Base-by-base conservation (phyloP, 1,140 invertebrate genomes). In the Orius laevigatus region DNA sequence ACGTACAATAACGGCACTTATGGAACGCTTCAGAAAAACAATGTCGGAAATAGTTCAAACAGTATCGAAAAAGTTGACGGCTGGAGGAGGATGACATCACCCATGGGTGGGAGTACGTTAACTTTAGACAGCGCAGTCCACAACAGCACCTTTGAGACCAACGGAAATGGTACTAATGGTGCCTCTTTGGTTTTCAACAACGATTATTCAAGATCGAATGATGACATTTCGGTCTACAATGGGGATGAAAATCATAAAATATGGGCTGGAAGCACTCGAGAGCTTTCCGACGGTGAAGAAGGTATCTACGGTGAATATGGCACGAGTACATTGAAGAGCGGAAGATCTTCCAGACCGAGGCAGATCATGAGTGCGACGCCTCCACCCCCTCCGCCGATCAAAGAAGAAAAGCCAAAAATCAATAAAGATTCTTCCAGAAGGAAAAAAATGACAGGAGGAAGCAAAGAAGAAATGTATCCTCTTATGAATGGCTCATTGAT, bases 211-310 rank as follows among this genome's bases (percentile, higher is more conserved):
- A 54, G 60, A 52, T 56, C 63, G 16, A 58, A 57, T n/a, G 81
- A 83, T 53, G 80, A 84, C 38, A 66, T 78, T 1, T 83, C 81
- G 46, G 70, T 86, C 16, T 88, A 84, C 60, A 89, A 89, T 59
- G 85, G 83, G 1, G 84, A 91, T 59, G 87, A 91, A 60, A 93
- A 92, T 59, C 88, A 92, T 60, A 93, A 94, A 64, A 81, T 92
- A 1, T 92, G 87, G 87, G 81, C 79, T 0, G 79, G 80, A 6
- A 57, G 57, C 40, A 79, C 79, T 35, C 70, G 79, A 47, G 83
- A 86, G 52, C 74, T 82, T 42, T 60, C 78, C 5, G 77, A 80
- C 49, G 75, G 65, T 19, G 69, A 59, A 42, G 63, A 77, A 56
- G 70, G 69, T 38, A 68, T 73, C 41, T 85, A 88, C 57, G 80